Evolutionary conservation across 2,888 invertebrate genomes (phyloP).

Genomic region (Terebella lapidaria): DNA sequence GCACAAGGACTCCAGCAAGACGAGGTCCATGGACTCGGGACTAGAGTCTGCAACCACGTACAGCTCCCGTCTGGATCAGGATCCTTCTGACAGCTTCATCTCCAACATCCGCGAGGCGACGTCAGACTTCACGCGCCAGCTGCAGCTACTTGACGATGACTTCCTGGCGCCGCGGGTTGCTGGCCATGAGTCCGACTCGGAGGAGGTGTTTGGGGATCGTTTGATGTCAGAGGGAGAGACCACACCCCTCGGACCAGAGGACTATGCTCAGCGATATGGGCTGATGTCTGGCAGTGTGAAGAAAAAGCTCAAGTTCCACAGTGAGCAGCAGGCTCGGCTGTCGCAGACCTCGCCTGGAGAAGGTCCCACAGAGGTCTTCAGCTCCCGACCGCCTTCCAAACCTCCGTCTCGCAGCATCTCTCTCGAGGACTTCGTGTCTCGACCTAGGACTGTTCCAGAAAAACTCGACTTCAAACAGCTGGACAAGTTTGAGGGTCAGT

Average conservation of each 20-base stretch:
- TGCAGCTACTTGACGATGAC: background rate
- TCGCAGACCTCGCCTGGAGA: background rate
- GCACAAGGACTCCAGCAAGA: background rate
- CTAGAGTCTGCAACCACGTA: background rate
- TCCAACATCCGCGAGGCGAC: background rate
- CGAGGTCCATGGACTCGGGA: slow-evolving; percentile 7
- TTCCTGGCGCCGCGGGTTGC: background rate
- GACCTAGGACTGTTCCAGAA: slow-evolving; percentile 76
- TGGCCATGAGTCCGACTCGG: too few species aligned
- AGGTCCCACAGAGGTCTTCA: too few species aligned
- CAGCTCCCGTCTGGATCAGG: background rate
- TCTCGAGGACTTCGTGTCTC: slow-evolving; percentile 55
- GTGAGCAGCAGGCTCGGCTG: background rate
- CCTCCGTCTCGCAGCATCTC: slow-evolving; percentile 22
- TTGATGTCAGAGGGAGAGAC: background rate
- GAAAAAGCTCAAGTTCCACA: background rate
- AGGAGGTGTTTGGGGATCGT: background rate
- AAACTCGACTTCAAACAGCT: slow-evolving; percentile 80
- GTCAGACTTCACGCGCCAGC: background rate
- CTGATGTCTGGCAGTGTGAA: background rate
- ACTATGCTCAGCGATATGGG: background rate
- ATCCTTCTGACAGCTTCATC: background rate
- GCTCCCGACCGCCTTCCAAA: background rate
- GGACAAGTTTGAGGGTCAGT: slow-evolving; percentile 86
- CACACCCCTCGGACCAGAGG: background rate